phyloP scores from a whole-genome alignment of 1,140 invertebrate species.

The Arctopsyche grandis region DNA sequence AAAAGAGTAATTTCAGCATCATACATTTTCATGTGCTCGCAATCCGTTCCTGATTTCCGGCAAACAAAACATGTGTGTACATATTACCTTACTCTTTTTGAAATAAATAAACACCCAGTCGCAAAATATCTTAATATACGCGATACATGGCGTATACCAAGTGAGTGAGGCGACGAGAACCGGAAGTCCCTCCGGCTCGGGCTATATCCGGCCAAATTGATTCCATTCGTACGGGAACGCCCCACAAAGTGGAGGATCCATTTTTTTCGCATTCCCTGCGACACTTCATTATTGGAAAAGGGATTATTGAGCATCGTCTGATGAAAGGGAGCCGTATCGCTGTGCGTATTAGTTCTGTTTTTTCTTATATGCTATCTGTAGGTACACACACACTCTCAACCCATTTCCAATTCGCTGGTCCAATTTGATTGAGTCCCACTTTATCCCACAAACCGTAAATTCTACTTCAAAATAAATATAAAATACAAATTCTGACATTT shows the following conservation, averaged over 20 bases:
- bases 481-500: too few species aligned
- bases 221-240: slow-evolving; percentile 19
- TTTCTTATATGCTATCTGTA: not conserved
- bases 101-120: too few species aligned
- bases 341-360: slow-evolving; percentile 34
- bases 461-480: too few species aligned
- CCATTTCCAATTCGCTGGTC: not conserved
- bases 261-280: slow-evolving; percentile 41
- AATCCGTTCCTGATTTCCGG: too few species aligned
- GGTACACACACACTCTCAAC: too few species aligned
- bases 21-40: too few species aligned
- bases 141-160: too few species aligned
- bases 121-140: too few species aligned
- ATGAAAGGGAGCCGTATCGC: slow-evolving; percentile 41
- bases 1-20: too few species aligned
- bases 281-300: slow-evolving; percentile 51
- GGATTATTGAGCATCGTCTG: slow-evolving; percentile 40
- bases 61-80: too few species aligned
- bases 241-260: slow-evolving; percentile 27
- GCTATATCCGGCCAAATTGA: slow-evolving; percentile 26
- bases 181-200: not conserved
- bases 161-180: too few species aligned
- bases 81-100: too few species aligned
- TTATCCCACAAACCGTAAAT: not conserved
- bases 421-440: slow-evolving; percentile 20